Evolutionary conservation across 1,140 invertebrate species (phyloP).

Genomic region (Apis florea): DNA sequence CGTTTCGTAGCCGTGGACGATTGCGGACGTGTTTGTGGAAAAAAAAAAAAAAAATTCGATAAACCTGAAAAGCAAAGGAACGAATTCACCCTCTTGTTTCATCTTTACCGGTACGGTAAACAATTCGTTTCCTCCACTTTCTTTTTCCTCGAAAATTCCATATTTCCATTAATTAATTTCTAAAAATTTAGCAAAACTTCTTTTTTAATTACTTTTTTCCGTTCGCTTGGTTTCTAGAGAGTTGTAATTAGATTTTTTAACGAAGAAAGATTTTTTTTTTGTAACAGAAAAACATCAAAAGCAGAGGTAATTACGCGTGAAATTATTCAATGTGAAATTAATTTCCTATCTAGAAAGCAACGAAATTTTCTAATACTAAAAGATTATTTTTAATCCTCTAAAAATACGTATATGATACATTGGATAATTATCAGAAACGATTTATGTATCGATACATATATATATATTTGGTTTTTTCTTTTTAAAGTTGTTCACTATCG

Average conservation of each 20-base stretch:
- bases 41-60: slow-evolving; percentile 16
- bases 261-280: no score
- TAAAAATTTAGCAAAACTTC: no score
- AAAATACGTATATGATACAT: no score
- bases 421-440: no score
- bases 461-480: neutral
- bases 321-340: no score
- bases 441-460: neutral
- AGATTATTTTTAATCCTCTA: no score
- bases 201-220: neutral
- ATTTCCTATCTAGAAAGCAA: no score
- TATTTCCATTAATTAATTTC: neutral
- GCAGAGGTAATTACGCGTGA: no score
- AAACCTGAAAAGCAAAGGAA: neutral
- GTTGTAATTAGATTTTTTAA: neutral
- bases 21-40: neutral
- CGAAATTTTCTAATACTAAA: no score
- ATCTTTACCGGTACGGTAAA: neutral
- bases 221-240: neutral
- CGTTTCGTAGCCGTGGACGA: slow-evolving; percentile 7
- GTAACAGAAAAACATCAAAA: no score
- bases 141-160: neutral
- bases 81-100: neutral
- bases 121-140: neutral
- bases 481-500: neutral